Evolutionary conservation across 2,113 vertebrate species (phyloP), one percentile per base, ranked within the genome.

Genomic region (Suncus etruscus): DNA sequence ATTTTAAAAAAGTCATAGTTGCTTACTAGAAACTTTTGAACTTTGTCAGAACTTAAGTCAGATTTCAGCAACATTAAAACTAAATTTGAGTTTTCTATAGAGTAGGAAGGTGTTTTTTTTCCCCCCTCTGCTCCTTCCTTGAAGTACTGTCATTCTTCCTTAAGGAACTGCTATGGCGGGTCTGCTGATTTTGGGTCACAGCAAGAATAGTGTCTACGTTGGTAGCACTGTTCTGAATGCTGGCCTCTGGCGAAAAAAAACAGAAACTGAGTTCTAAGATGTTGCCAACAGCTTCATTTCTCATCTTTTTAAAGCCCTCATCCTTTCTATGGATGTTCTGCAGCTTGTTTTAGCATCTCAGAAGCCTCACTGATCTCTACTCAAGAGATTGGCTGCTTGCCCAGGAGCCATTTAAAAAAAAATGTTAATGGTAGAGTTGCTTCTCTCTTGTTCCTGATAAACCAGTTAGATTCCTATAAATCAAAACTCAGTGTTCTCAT

Each of bases 321-420:
- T 89, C 27, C 25, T 92, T 61, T 63, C 32, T 68, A 0, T 83
- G 69, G 45, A 32, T 73, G 80, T 75, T 86, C 51, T 85, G 0
- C 25, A 80, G 16, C 51, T 51, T 83, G 32, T 78, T 80, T 93
- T 73, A 48, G 63, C 79, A 54, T 92, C 18, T 27, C 10, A 69
- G 70, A 93, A 80, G 29, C 72, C 50, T 94, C 15, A 12, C n/a
- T 87, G 70, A 91, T 90, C 58, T 83, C 54, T 83, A 1, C n/a
- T 87, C 69, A 70, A 61, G 77, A 63, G 73, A 24, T 75, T 94
- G 87, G 39, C 72, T 90, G 39, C 45, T 83, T 89, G 73, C 75
- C 70, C 39, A 65, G 54, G 27, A 86, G 10, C 47, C 61, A 84
- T 84, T 92, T n/a, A n/a, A 92, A 66, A 92, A 84, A 58, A 66